A percentile compares a stretch with the other conserved stretches of the same genome.
Evolutionary conservation across 1,140 invertebrate species (phyloP).

Genomic region (Pantala flavescens): DNA sequence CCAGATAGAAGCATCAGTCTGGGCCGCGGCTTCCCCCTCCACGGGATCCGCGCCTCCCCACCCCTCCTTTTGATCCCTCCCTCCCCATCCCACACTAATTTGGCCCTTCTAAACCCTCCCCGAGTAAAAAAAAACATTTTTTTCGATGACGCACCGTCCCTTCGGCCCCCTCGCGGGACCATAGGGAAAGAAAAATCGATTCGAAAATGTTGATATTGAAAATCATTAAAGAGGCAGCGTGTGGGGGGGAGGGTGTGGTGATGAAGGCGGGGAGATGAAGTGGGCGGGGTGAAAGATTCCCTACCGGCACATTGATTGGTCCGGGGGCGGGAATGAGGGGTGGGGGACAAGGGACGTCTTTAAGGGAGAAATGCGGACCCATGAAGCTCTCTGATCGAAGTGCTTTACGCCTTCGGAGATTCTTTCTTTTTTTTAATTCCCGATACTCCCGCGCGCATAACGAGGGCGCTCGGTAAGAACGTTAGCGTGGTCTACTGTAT

Average conservation of each 20-base stretch:
- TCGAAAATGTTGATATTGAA: conserved; percentile 19
- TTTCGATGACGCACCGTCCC: conserved; percentile 12
- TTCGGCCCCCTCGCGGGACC: conserved; percentile 14
- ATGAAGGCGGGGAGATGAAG: conserved; percentile 8
- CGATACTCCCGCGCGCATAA: neutral
- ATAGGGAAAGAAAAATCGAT: conserved; percentile 23
- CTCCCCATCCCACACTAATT: neutral
- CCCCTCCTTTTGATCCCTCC: neutral
- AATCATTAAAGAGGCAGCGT: conserved; percentile 7
- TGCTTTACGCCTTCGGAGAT: neutral
- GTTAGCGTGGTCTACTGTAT: too few species aligned
- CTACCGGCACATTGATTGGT: conserved; percentile 7
- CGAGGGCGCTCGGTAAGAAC: too few species aligned
- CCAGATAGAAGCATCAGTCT: neutral
- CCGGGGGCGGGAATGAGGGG: neutral
- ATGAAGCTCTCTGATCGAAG: neutral
- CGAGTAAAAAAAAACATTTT: neutral
- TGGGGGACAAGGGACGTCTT: neutral
- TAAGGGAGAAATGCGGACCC: neutral
- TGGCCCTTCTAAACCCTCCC: neutral
- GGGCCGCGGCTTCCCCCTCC: neutral
- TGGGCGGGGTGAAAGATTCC: neutral
- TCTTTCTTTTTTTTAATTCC: neutral
- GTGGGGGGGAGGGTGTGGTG: neutral
- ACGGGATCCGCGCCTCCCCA: neutral